Evolutionary conservation across 2,797 vertebrate species (phyloP).

Genomic region (Mus caroli): DNA sequence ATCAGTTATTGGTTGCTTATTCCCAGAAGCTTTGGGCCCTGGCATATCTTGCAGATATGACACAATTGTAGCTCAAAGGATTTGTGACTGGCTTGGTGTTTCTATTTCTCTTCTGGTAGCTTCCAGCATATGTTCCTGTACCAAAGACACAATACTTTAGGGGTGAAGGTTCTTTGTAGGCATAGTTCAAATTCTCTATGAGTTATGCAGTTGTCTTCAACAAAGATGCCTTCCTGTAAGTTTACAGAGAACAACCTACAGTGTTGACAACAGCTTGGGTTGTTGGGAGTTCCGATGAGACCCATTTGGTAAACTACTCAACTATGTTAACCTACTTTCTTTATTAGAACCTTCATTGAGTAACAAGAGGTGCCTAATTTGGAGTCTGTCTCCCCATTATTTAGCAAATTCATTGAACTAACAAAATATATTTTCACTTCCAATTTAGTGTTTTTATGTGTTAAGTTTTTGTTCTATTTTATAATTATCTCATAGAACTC

Average conservation of each 20-base stretch:
- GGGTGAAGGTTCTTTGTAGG: not conserved
- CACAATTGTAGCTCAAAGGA: not conserved
- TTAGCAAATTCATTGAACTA: not conserved
- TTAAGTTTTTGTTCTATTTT: not conserved
- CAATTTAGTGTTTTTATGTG: not conserved
- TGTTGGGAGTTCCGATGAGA: not conserved
- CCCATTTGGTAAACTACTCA: not conserved
- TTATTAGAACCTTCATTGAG: not conserved
- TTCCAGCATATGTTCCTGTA: not conserved
- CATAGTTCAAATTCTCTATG: not conserved
- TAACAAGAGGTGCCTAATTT: not conserved
- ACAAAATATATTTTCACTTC: not conserved
- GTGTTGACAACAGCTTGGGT: not conserved
- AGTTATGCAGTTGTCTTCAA: not conserved
- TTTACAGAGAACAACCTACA: not conserved
- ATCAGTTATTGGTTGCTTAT: not conserved
- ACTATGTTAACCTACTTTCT: not conserved
- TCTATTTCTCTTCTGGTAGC: not conserved
- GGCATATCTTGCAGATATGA: not conserved
- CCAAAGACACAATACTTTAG: not conserved
- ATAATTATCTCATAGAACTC: not conserved
- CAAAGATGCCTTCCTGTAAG: too few species aligned
- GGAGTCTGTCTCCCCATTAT: not conserved
- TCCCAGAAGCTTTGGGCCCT: not conserved
- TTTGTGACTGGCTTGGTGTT: not conserved